Base-by-base conservation (phyloP, 2,797 vertebrate genomes). In the Oophaga sylvatica region DNA sequence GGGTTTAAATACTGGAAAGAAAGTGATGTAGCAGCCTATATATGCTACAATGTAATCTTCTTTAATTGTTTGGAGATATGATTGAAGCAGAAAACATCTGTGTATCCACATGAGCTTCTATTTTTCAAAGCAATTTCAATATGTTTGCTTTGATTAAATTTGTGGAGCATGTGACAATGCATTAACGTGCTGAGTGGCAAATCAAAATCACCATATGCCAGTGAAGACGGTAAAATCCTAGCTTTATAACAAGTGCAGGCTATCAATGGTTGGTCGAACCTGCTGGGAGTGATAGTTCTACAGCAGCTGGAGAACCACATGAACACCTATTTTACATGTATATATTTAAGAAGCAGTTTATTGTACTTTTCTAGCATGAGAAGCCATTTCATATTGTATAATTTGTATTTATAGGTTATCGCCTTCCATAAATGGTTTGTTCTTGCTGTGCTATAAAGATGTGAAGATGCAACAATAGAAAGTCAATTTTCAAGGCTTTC, bases 71-170 rank as follows among this genome's bases (percentile, higher is more conserved):
- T 81, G 57, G 82, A 84, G 82, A 86, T 83, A 87, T 79, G 80
- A 73, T 35, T 68, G 73, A 83, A 87, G 80, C 71, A 60, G 73
- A 56, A 87, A 82, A 79, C 81, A 88, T 88, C 87, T 88, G 86
- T 41, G 81, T 62, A 88, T 84, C 87, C 81, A 84, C 63, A 84
- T 84, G 75, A 80, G 81, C 68, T 88, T 57, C 75, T 79, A 79
- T 71, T 84, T 80, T 88, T 67, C 29, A 45, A 84, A 88, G 63
- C 76, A 53, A 84, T 88, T 83, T 84, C 75, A 88, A 83, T 88
- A 88, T 88, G 48, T 88, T 88, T 83, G 62, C 31, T 88, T 77
- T 88, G 62, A 88, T 88, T 88, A 88, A 84, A 88, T 83, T 78
- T 70, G 80, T 84, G 87, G 11, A 41, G 87, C 87, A 88, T 84